These are phyloP conservation scores for Botia kubotai DNA, from an alignment of 2,797 vertebrate genomes.

Conservation along the genomic window DNA sequence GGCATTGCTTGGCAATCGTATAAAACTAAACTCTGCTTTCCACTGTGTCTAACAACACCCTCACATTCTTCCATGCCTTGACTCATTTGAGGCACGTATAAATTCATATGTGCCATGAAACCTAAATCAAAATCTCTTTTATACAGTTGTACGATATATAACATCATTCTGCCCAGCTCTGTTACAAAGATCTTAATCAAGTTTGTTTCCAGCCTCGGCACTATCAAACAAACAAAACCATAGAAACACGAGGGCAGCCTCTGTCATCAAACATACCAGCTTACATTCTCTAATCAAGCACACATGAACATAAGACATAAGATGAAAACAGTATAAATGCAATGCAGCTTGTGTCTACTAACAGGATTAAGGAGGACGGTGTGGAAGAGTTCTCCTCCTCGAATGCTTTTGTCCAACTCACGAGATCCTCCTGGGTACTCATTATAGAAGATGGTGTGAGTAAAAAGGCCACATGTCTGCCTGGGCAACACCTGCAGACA, in stretches of 20 bases:
- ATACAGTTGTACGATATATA: too few species aligned
- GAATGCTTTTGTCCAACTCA: constrained; percentile 96
- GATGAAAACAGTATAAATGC: background rate
- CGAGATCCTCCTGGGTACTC: constrained; percentile 95
- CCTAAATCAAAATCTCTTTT: too few species aligned
- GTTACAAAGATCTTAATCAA: background rate
- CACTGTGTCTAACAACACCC: too few species aligned
- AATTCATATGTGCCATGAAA: too few species aligned
- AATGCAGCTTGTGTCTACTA: constrained; percentile 60
- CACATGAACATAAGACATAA: background rate
- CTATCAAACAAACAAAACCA: constrained; percentile 30
- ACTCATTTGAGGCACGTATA: too few species aligned
- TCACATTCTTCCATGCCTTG: too few species aligned
- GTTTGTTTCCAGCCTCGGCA: constrained; percentile 25
- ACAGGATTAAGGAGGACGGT: constrained; percentile 95
- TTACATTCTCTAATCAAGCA: constrained; percentile 1
- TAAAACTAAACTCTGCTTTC: too few species aligned
- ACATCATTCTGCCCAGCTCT: too few species aligned
- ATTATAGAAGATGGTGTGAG: constrained; percentile 97
- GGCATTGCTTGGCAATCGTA: too few species aligned
- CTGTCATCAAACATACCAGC: constrained; percentile 20
- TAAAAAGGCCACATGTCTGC: constrained; percentile 96
- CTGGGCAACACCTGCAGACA: constrained; percentile 88
- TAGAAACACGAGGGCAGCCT: constrained; percentile 1
- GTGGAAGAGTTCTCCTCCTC: constrained; percentile 95